phyloP scores from a whole-genome alignment of 2,888 invertebrate species.

The Drosophila mulleri region DNA sequence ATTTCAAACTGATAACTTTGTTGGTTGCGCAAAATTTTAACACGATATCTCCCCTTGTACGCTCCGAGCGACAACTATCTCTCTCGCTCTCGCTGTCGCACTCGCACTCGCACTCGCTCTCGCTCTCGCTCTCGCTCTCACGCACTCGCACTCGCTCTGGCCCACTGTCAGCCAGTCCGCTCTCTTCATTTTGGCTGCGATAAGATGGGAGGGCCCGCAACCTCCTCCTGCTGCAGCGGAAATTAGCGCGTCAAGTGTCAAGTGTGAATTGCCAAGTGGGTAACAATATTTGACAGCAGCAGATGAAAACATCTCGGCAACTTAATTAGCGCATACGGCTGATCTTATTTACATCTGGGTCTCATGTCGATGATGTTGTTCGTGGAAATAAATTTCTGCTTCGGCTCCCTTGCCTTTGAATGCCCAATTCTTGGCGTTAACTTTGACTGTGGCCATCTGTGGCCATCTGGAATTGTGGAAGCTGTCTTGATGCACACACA shows the following conservation, averaged over 20 bases:
- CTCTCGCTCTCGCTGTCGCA: neutral
- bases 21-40: slow-evolving; percentile 69
- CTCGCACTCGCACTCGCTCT: neutral
- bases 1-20: slow-evolving; percentile 72
- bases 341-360: slow-evolving; percentile 60
- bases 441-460: neutral
- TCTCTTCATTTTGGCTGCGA: slow-evolving; percentile 45
- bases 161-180: neutral
- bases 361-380: slow-evolving; percentile 10
- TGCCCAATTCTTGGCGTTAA: neutral
- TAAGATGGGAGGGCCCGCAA: slow-evolving; percentile 29
- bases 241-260: slow-evolving; percentile 75
- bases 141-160: neutral
- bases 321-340: slow-evolving; percentile 62
- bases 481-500: slow-evolving; percentile 10
- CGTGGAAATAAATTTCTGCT: neutral
- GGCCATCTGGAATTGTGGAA: slow-evolving; percentile 1
- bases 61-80: neutral
- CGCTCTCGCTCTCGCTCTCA: neutral
- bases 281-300: slow-evolving; percentile 66
- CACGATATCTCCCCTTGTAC: slow-evolving; percentile 69
- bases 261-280: slow-evolving; percentile 77
- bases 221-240: slow-evolving; percentile 52
- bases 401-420: neutral
- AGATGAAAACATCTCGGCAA: slow-evolving; percentile 68